These are phyloP conservation scores for Brenthis ino DNA, from an alignment of 2,888 invertebrate genomes.

Conservation along the genomic window DNA sequence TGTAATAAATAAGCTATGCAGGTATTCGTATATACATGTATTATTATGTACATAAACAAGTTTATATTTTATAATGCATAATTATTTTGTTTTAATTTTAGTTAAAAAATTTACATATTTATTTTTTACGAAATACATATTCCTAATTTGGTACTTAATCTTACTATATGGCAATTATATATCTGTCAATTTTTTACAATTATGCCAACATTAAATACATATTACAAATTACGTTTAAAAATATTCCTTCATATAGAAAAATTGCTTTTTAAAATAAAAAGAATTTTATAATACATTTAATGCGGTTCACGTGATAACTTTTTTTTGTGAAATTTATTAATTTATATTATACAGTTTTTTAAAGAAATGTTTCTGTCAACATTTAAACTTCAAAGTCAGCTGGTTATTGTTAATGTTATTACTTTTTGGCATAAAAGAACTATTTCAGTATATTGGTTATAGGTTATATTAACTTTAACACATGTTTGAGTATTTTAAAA, in stretches of 20 bases:
- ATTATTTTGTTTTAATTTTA: too few species aligned
- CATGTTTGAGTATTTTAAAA: not conserved
- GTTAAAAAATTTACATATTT: too few species aligned
- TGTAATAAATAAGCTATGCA: too few species aligned
- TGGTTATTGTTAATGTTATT: constrained; percentile 1
- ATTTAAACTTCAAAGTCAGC: constrained; percentile 10
- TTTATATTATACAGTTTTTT: too few species aligned
- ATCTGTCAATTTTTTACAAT: constrained; percentile 37
- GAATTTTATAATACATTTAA: too few species aligned
- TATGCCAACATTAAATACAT: constrained; percentile 28
- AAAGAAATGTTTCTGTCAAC: not conserved
- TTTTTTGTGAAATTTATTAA: too few species aligned
- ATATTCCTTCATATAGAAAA: not conserved
- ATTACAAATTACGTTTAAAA: not conserved
- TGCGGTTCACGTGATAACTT: too few species aligned
- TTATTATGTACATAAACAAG: too few species aligned
- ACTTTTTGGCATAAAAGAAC: not conserved
- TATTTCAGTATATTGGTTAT: not conserved
- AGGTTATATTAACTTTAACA: not conserved
- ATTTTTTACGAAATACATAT: not conserved
- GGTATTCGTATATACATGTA: too few species aligned
- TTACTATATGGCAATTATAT: constrained; percentile 34
- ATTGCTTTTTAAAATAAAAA: not conserved
- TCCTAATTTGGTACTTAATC: constrained; percentile 9
- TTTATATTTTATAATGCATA: too few species aligned